Conservation (phyloP, 2,113 vertebrate genomes). For the Laterallus jamaicensis region DNA sequence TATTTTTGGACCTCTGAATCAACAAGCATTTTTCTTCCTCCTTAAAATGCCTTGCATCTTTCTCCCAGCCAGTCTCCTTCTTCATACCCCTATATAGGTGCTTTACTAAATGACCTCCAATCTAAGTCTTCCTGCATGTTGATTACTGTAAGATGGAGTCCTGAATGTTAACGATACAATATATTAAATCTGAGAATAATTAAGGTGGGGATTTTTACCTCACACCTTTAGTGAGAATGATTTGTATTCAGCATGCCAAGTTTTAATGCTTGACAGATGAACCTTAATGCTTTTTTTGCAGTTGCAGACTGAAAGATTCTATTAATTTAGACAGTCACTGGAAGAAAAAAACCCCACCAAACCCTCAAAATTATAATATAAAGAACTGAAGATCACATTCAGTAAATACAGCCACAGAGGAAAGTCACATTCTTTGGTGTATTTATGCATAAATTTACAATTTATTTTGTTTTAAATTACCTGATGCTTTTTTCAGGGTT, state of each 20-base stretch:
- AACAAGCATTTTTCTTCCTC: not conserved
- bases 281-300: not conserved
- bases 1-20: not conserved
- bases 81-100: not conserved
- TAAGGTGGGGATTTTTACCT: not conserved
- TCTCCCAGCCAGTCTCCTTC: not conserved
- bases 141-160: not conserved
- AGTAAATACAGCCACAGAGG: not conserved
- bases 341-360: not conserved
- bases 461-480: not conserved
- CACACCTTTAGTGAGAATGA: not conserved
- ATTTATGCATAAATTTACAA: not conserved
- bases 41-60: not conserved
- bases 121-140: not conserved
- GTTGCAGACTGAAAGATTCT: not conserved
- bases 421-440: not conserved
- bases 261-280: not conserved
- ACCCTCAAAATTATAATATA: not conserved
- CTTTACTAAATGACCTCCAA: not conserved
- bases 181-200: not conserved
- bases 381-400: not conserved
- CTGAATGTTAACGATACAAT: constrained; percentile 5
- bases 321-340: not conserved
- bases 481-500: not conserved
- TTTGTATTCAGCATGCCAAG: not conserved